Percentiles rank a stretch among this genome's conserved stretches.
These are phyloP conservation scores for Fistularia commersonii DNA, from an alignment of 2,797 vertebrate genomes.

Conservation along the genomic window DNA sequence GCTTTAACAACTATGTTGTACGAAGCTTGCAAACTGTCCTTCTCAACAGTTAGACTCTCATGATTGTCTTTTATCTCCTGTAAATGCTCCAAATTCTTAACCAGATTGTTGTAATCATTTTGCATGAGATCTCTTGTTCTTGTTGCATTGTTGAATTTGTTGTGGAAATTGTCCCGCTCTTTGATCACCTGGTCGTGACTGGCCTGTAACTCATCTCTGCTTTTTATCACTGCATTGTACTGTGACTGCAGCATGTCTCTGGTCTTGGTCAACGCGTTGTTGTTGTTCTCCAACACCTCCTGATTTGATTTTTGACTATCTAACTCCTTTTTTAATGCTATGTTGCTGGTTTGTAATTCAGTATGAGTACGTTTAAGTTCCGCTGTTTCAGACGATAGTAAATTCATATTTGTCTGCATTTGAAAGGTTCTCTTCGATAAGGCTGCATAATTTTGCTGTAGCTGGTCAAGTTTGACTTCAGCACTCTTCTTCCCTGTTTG, in stretches of 20 bases:
- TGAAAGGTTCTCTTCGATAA: accelerated
- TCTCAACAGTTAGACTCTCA: slow-evolving; percentile 29
- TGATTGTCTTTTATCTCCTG: slow-evolving; percentile 41
- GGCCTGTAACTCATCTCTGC: slow-evolving; percentile 22
- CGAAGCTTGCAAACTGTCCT: slow-evolving; percentile 15
- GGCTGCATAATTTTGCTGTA: accelerated
- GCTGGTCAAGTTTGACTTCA: accelerated
- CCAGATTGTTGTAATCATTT: slow-evolving; percentile 29
- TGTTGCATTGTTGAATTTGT: slow-evolving; percentile 47
- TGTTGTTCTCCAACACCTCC: slow-evolving; percentile 10
- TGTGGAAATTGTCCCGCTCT: slow-evolving; percentile 52
- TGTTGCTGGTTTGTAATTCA: slow-evolving; percentile 17
- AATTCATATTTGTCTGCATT: background rate
- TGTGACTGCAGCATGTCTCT: slow-evolving; percentile 6
- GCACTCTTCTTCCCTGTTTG: slow-evolving; percentile 10
- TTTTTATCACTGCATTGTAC: background rate
- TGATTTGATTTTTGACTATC: slow-evolving; percentile 16
- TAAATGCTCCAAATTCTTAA: slow-evolving; percentile 35
- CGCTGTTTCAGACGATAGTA: background rate
- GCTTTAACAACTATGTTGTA: slow-evolving; percentile 11
- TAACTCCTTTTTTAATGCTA: slow-evolving; percentile 18
- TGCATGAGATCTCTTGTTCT: slow-evolving; percentile 41
- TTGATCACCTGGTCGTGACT: slow-evolving; percentile 3
- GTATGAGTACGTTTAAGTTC: slow-evolving; percentile 7
- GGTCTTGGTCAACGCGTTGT: slow-evolving; percentile 3